Conservation (phyloP, 2,797 vertebrate species). For the Peromyscus nudipes region DNA sequence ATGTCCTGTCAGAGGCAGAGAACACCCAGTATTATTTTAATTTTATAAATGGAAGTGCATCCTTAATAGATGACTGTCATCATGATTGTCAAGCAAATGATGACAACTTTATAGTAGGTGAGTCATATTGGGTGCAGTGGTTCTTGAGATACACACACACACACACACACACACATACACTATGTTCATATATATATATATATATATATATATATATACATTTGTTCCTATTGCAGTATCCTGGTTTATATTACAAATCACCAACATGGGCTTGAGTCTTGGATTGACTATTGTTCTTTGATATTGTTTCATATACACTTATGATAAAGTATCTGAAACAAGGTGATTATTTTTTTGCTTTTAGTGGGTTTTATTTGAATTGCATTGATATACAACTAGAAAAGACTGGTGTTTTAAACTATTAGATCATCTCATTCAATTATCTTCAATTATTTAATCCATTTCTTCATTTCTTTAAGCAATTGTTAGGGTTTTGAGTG, state of each 20-base stretch:
- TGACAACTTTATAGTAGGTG: not conserved
- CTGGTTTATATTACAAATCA: not conserved
- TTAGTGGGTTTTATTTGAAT: not conserved
- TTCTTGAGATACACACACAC: too few species aligned
- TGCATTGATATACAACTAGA: not conserved
- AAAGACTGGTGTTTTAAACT: not conserved
- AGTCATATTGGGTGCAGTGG: not conserved
- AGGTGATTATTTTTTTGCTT: not conserved
- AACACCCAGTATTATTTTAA: not conserved
- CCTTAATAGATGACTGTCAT: not conserved
- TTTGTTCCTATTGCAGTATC: not conserved
- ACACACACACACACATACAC: too few species aligned
- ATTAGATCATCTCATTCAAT: not conserved
- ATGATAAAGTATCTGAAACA: not conserved
- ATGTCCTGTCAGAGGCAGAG: not conserved
- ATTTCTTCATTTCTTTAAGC: not conserved
- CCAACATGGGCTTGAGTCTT: not conserved
- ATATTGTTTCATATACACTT: too few species aligned
- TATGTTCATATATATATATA: too few species aligned
- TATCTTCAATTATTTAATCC: not conserved
- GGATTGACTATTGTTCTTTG: not conserved
- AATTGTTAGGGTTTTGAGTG: not conserved
- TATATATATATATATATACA: too few species aligned
- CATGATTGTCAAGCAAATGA: not conserved
- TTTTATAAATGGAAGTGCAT: not conserved